Evolutionary conservation across 2,888 invertebrate species (phyloP).

Genomic region (Liodrosophila aerea): DNA sequence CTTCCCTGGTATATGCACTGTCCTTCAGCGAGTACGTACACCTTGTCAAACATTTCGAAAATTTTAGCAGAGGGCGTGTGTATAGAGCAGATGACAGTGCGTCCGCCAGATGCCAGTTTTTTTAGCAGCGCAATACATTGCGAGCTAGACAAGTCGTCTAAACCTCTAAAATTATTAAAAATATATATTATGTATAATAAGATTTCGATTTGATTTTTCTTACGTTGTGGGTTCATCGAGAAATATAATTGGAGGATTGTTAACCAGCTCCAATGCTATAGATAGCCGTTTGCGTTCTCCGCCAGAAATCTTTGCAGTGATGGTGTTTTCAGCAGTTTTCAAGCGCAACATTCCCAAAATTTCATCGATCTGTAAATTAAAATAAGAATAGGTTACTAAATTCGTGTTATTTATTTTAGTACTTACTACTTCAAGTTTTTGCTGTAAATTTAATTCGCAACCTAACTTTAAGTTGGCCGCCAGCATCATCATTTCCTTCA

Average conservation of each 20-base stretch:
- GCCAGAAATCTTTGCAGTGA: slow-evolving; percentile 90
- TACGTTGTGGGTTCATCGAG: slow-evolving; percentile 98
- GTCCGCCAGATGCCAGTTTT: slow-evolving; percentile 91
- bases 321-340: slow-evolving; percentile 88
- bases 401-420: background rate
- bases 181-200: too few relatives aligned
- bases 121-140: slow-evolving; percentile 94
- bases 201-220: too few relatives aligned
- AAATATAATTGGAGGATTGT: slow-evolving; percentile 97
- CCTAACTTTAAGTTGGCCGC: slow-evolving; percentile 95
- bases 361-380: slow-evolving; percentile 88
- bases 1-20: slow-evolving; percentile 95
- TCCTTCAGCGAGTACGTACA: slow-evolving; percentile 94
- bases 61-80: slow-evolving; percentile 98
- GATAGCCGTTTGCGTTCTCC: slow-evolving; percentile 97
- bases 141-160: slow-evolving; percentile 94
- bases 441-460: slow-evolving; percentile 84
- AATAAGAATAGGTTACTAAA: background rate
- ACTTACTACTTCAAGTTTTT: slow-evolving; percentile 89
- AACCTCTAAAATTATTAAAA: slow-evolving; percentile 85
- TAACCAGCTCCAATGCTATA: slow-evolving; percentile 93
- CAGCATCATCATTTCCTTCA: slow-evolving; percentile 93
- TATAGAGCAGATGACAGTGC: slow-evolving; percentile 96
- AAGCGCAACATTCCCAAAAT: slow-evolving; percentile 92
- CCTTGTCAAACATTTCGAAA: slow-evolving; percentile 95